These are phyloP conservation scores for Lordiphosa andalusiaca DNA, from an alignment of 2,888 invertebrate species.

Conservation along the genomic window DNA sequence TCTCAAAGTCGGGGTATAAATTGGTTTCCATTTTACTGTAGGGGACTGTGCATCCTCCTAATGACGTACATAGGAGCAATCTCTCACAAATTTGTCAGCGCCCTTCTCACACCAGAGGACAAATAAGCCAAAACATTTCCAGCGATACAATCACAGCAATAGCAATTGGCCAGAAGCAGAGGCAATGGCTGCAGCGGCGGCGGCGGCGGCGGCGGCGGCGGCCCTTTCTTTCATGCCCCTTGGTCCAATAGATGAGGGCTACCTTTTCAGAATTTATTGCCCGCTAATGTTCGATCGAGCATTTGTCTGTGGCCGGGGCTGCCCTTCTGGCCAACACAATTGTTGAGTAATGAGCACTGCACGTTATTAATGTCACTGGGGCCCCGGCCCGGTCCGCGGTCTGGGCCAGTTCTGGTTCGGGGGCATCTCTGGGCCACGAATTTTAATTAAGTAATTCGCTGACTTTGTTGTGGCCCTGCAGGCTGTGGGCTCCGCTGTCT, in stretches of 20 bases:
- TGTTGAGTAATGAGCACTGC: conserved; percentile 73
- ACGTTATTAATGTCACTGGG: conserved; percentile 71
- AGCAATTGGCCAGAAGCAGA: conserved; percentile 10
- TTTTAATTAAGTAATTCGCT: conserved; percentile 79
- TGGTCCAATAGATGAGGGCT: conserved; percentile 46
- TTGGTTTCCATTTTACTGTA: not conserved
- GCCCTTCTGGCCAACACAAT: conserved; percentile 45
- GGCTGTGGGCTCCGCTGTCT: conserved; percentile 47
- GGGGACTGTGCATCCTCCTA: conserved; percentile 2
- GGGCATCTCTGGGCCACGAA: conserved; percentile 66
- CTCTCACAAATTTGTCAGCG: conserved; percentile 43
- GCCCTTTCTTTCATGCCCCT: conserved; percentile 45
- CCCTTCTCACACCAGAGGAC: conserved; percentile 49
- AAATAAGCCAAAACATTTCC: conserved; percentile 53
- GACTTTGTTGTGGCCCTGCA: conserved; percentile 66
- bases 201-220: conserved; percentile 15
- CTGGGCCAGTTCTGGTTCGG: conserved; percentile 17
- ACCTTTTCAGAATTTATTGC: conserved; percentile 74
- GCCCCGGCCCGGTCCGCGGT: conserved; percentile 23
- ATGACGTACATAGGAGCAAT: conserved; percentile 1
- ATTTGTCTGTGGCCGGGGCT: conserved; percentile 48
- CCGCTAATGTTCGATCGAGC: conserved; percentile 72
- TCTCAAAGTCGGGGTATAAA: too few species aligned
- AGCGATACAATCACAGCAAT: conserved; percentile 48
- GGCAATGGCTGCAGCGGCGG: not conserved